Base-by-base conservation (phyloP, 1,140 invertebrate genomes). In the Cotesia vestalis region DNA sequence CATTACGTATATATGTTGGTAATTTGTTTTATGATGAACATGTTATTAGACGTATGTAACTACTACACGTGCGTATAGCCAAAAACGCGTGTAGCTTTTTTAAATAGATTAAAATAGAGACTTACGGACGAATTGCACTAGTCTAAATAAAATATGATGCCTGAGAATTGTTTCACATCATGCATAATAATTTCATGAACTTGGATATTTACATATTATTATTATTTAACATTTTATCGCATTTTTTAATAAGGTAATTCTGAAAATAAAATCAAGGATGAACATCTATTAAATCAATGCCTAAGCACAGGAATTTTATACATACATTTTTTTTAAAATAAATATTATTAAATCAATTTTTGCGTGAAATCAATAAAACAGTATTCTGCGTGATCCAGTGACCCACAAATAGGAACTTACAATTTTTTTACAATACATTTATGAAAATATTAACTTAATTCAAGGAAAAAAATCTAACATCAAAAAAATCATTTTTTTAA, bases 381-480 rank as follows among this genome's bases (percentile, higher is more conserved):
- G 27, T 9, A 64, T n/a, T 5, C 4, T 35, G 62, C 67, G 20
- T 69, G 67, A 14, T 69, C 55, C 55, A 59, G 67, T 69, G 68
- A 69, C 68, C 68, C 59, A 69, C 60, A 61, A 69, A 69, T 59
- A 60, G 27, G 11, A 55, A 27, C 12, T 69, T 38, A 46, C 40
- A 46, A 69, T 69, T 34, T 51, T 53, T 20, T 20, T 53, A 57
- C 6, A 57, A 68, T 12, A 20, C 3, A 68, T 27, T 27, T 27
- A 27, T 27, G 27, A 27, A 27, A 27, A 27, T 27, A 3, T 27
- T 1, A 27, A 27, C 27, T 27, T 27, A 27, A 27, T 27, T 27
- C 27, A 27, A 27, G 27, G 27, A 3, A 27, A 27, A 27, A 27
- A 27, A 27, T 27, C 27, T 27, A 27, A 27, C 3, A 2, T 27